phyloP scores from a whole-genome alignment of 2,113 vertebrate genomes.

The Beaufortia kweichowensis region DNA sequence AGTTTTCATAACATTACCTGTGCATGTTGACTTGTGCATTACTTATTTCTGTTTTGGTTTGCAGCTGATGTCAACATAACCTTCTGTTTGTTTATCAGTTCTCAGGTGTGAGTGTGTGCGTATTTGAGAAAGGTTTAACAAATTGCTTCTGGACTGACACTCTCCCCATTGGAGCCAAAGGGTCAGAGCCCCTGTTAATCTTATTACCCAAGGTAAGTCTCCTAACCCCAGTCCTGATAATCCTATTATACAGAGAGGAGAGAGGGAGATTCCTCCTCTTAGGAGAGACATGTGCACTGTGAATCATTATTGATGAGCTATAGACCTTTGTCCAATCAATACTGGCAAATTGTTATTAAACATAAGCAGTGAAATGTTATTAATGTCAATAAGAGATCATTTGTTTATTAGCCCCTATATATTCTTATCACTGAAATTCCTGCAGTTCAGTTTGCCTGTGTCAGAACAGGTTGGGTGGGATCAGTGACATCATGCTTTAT shows the following conservation, averaged over 20 bases:
- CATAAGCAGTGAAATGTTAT: neutral
- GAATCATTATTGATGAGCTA: neutral
- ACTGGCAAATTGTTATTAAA: neutral
- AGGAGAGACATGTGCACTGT: neutral
- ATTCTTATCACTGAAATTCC: neutral
- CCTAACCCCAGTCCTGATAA: conserved; percentile 5
- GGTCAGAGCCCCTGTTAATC: conserved; percentile 17
- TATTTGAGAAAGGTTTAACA: neutral
- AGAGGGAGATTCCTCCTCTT: neutral
- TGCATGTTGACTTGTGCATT: neutral
- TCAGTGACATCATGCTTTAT: conserved; percentile 51
- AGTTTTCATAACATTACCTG: neutral
- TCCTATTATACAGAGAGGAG: conserved; percentile 13
- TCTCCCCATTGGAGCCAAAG: conserved; percentile 13
- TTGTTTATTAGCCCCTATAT: neutral
- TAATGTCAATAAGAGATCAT: neutral
- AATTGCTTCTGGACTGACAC: neutral
- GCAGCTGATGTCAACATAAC: neutral
- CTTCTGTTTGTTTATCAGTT: neutral
- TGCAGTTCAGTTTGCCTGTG: neutral
- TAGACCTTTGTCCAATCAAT: neutral
- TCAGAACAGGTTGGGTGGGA: conserved; percentile 8
- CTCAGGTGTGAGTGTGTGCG: conserved; percentile 24
- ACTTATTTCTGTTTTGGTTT: neutral
- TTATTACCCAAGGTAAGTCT: conserved; percentile 27